A percentile compares a stretch with the other conserved stretches of the same genome.
phyloP scores from a whole-genome alignment of 2,888 invertebrate species.

The Polydrusus pterygomalis region DNA sequence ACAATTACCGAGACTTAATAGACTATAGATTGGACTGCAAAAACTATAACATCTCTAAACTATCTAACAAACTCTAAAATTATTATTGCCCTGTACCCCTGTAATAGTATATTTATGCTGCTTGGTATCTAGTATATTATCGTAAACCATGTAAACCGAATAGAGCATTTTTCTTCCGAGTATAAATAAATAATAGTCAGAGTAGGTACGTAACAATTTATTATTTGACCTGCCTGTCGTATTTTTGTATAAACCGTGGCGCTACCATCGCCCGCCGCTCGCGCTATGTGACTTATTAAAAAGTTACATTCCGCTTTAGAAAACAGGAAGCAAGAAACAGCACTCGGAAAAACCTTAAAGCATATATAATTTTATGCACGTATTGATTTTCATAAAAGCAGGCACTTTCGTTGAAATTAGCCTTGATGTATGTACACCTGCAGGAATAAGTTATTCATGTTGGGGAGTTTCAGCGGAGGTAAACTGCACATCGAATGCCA shows the following conservation, averaged over 20 bases:
- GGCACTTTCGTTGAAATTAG: conserved; percentile 9
- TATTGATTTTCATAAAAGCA: conserved; percentile 12
- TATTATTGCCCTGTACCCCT: no score
- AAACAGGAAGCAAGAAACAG: conserved; percentile 4
- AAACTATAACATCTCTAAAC: no score
- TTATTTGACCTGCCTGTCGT: not conserved
- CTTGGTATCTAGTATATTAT: no score
- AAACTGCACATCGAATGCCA: not conserved
- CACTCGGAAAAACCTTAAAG: not conserved
- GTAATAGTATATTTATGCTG: no score
- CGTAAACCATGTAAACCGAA: no score
- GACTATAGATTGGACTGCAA: no score
- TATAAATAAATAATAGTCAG: not conserved
- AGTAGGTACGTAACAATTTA: not conserved
- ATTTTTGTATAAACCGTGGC: no score
- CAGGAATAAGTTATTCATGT: not conserved
- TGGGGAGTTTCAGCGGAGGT: not conserved
- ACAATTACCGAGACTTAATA: no score
- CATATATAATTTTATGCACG: not conserved
- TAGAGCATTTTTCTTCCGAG: no score
- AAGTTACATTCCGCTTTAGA: not conserved
- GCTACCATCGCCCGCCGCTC: not conserved
- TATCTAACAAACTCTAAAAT: no score
- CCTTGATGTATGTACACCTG: conserved; percentile 14
- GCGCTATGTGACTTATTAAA: not conserved